phyloP scores from a whole-genome alignment of 2,797 vertebrate species.

The Thalassophryne amazonica region DNA sequence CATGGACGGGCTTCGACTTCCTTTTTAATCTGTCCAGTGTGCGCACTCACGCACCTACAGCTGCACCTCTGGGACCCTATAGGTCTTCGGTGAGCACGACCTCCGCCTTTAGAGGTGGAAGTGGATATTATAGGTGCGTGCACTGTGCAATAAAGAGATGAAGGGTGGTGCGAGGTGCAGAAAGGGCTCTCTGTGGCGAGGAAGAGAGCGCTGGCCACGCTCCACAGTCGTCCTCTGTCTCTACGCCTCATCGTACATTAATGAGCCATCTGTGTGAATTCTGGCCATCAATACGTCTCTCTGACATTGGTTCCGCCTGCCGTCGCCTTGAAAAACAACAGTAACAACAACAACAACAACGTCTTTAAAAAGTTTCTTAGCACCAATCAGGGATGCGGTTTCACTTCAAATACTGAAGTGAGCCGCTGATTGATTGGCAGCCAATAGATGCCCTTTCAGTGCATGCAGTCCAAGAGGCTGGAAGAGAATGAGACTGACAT shows the following conservation, averaged over 20 bases:
- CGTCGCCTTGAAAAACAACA: constrained; percentile 60
- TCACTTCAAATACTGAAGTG: constrained; percentile 40
- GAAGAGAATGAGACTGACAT: too few species aligned
- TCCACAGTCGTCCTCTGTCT: constrained; percentile 79
- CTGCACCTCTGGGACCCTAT: constrained; percentile 8
- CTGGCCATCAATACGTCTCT: constrained; percentile 32
- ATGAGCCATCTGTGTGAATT: constrained; percentile 74
- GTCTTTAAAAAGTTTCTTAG: constrained; percentile 46
- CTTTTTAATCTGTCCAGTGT: constrained; percentile 48
- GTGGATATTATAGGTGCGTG: constrained; percentile 75
- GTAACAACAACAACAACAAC: constrained; percentile 59
- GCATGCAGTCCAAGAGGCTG: constrained; percentile 13
- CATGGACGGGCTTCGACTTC: constrained; percentile 59
- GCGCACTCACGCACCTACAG: neutral
- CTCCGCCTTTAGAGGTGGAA: constrained; percentile 47
- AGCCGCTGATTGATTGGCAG: constrained; percentile 16
- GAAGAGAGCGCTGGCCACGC: constrained; percentile 55
- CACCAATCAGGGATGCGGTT: constrained; percentile 47
- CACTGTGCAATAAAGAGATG: constrained; percentile 61
- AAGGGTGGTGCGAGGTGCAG: constrained; percentile 54
- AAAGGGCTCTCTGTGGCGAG: constrained; percentile 74
- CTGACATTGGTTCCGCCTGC: constrained; percentile 54
- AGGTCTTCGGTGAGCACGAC: constrained; percentile 29
- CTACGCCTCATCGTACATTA: constrained; percentile 70
- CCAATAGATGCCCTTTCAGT: constrained; percentile 67